Conservation (phyloP, 2,113 vertebrate species). For the Rhynchomys soricoides region DNA sequence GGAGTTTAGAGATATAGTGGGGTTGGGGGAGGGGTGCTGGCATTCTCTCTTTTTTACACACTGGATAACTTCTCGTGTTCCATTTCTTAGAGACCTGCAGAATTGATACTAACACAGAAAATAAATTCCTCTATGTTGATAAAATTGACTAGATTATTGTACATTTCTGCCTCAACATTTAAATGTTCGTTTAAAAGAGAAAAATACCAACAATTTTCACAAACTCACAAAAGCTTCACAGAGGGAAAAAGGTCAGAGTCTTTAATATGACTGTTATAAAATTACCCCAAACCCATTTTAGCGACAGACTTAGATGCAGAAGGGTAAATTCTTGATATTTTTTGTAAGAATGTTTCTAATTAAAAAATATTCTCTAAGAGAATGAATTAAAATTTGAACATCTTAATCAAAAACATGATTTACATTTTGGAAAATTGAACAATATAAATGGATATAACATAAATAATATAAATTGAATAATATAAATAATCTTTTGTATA, state of each 20-base stretch:
- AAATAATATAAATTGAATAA: constrained; percentile 17
- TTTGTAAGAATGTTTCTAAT: background rate
- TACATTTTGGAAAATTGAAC: constrained; percentile 34
- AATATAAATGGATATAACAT: too few species aligned
- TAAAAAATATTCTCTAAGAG: background rate
- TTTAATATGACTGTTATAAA: background rate
- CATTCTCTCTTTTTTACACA: too few species aligned
- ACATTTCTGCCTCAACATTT: background rate
- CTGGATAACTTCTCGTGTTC: background rate
- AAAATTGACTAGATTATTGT: background rate
- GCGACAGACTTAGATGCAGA: background rate
- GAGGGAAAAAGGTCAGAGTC: background rate
- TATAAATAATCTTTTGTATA: background rate
- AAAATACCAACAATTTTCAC: background rate
- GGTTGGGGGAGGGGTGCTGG: too few species aligned
- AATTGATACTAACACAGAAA: background rate
- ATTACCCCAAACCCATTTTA: background rate
- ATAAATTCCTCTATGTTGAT: background rate
- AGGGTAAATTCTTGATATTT: background rate
- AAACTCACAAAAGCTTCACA: background rate
- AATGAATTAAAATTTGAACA: background rate
- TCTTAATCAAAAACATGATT: constrained; percentile 4
- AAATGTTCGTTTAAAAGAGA: too few species aligned
- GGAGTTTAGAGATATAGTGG: too few species aligned
- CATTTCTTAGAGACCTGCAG: background rate